A percentile compares a stretch with the other conserved stretches of the same genome.
Evolutionary conservation across 2,113 vertebrate genomes (phyloP).

Genomic region (human (Homo sapiens)): DNA sequence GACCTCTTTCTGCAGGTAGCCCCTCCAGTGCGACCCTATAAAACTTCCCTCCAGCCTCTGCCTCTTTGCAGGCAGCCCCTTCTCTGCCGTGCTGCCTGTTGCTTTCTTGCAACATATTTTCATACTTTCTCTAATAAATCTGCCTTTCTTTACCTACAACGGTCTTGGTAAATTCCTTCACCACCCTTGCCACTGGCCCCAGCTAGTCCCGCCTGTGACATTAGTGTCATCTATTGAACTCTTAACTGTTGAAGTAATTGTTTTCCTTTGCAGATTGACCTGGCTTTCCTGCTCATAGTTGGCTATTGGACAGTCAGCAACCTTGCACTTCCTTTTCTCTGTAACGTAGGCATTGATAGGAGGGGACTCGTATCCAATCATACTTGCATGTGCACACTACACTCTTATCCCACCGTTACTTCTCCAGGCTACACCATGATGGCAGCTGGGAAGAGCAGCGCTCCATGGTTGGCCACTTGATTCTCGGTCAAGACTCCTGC

Average conservation of each 20-base stretch:
- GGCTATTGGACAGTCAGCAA: not conserved
- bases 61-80: no score
- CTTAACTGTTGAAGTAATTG: not conserved
- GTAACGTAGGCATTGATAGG: not conserved
- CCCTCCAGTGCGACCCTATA: no score
- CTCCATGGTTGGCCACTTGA: not conserved
- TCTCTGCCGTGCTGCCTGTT: no score
- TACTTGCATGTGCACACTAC: not conserved
- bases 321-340: not conserved
- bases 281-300: not conserved
- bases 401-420: not conserved
- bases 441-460: not conserved
- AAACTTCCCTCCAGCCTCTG: no score
- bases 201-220: no score
- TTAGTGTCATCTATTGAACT: not conserved
- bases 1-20: no score
- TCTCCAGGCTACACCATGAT: not conserved
- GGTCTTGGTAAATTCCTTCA: no score
- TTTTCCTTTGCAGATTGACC: not conserved
- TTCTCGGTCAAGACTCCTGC: not conserved
- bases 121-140: no score
- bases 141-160: no score
- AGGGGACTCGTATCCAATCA: rapidly evolving
- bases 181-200: no score
- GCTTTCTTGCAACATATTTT: no score